Conservation (phyloP, 2,888 invertebrate genomes). For the Agriopis leucophaearia region DNA sequence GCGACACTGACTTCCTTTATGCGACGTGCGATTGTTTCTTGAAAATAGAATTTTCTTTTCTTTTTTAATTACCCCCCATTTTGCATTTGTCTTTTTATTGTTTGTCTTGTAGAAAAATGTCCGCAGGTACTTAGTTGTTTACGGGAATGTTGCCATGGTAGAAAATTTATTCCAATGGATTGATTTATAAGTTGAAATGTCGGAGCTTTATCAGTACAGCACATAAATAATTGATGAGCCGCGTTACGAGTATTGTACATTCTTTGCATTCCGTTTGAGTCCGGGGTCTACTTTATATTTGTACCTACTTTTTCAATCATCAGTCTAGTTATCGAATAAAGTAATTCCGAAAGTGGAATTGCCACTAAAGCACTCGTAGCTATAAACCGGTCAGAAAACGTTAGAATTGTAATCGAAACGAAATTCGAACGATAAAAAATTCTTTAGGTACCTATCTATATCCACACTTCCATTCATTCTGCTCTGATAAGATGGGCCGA, state of each 20-base stretch:
- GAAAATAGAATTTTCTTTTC: conserved; percentile 55
- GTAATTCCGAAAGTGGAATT: conserved; percentile 54
- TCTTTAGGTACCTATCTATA: conserved; percentile 64
- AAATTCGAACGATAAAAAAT: conserved; percentile 63
- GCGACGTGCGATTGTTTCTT: conserved; percentile 64
- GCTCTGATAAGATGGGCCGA: conserved; percentile 83
- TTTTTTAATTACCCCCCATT: conserved; percentile 55
- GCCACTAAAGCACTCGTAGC: conserved; percentile 54
- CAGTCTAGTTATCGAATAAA: conserved; percentile 41
- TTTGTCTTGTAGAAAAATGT: background rate
- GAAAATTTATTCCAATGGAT: conserved; percentile 32
- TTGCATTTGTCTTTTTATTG: conserved; percentile 27
- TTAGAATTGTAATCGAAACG: conserved; percentile 48
- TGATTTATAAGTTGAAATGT: conserved; percentile 41
- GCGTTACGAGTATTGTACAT: conserved; percentile 29
- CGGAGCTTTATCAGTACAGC: conserved; percentile 40
- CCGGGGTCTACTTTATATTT: conserved; percentile 12
- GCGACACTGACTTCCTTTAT: conserved; percentile 72
- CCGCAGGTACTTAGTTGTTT: conserved; percentile 20
- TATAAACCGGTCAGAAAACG: conserved; percentile 59
- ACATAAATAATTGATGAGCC: conserved; percentile 45
- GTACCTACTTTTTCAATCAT: conserved; percentile 36
- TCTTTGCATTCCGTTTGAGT: conserved; percentile 38
- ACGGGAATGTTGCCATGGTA: conserved; percentile 29
- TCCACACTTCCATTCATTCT: conserved; percentile 78